A percentile compares a stretch with the other conserved stretches of the same genome.
Evolutionary conservation across 2,888 invertebrate species (phyloP).

Genomic region (Apodemia mormo): DNA sequence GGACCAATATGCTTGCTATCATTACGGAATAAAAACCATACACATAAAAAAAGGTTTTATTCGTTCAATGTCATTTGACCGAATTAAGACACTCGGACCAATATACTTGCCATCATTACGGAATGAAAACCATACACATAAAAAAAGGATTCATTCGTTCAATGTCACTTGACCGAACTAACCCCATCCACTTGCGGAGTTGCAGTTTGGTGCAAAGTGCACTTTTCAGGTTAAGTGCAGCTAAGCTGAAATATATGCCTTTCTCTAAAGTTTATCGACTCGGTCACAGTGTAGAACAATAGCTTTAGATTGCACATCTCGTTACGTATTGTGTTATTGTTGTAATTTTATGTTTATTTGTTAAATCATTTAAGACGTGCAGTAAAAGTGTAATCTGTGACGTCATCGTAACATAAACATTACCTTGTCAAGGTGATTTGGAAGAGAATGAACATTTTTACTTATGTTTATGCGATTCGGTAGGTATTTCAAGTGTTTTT

Average conservation of each 20-base stretch:
- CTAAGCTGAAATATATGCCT: conserved; percentile 6
- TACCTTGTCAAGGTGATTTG: conserved; percentile 1
- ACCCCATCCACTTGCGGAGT: conserved; percentile 2
- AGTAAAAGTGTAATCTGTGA: conserved; percentile 5
- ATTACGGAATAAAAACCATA: no score
- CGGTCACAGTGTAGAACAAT: background rate
- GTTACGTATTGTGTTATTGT: conserved; percentile 6
- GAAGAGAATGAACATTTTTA: background rate
- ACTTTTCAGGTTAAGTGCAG: conserved; percentile 20
- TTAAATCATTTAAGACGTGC: background rate
- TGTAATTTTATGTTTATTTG: conserved; percentile 5
- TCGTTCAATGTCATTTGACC: background rate
- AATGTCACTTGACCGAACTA: conserved; percentile 1
- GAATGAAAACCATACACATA: no score
- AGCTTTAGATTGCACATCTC: background rate
- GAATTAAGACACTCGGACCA: background rate
- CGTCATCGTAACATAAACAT: background rate
- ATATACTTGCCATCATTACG: no score
- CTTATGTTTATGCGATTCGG: background rate
- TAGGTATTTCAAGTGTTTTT: background rate
- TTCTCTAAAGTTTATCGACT: conserved; percentile 16
- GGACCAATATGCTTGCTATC: no score
- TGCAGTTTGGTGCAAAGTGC: conserved; percentile 17
- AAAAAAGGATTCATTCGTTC: no score
- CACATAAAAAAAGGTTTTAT: no score